Evolutionary conservation across 2,113 vertebrate genomes (phyloP), one percentile per base, ranked within the genome.

Genomic region (Phycodurus eques): DNA sequence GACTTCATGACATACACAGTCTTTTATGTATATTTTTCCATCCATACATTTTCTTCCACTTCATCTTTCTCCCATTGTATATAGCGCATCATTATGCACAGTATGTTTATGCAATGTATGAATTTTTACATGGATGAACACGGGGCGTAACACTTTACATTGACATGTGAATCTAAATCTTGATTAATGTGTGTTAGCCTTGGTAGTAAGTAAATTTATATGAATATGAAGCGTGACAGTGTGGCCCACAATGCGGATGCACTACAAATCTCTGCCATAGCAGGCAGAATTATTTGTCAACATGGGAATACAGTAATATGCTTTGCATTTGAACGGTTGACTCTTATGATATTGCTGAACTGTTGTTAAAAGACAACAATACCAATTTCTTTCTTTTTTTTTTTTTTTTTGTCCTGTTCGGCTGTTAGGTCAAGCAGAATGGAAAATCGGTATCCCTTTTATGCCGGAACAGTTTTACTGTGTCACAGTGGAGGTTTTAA

Each of bases 81-180:
- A 77, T 70, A 80, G 71, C 75, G 79, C 67, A 79, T 80, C 74
- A 81, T 84, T 83, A 85, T 90, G 77, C 57, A 74, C 54, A 47
- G 54, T 35, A 33, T 47, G 60, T 70, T 64, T 75, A 68, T 79
- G 72, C 51, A 67, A 72, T 76, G 71, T 80, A 75, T 79, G 84
- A 90, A 87, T 88, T 79, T 86, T 87, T 81, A 74, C 83, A 84
- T 70, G 74, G 57, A 71, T 80, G 77, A 85, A 59, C 56, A 59
- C 35, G 39, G 43, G 63, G 43, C 2, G 5, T 46, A 14, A 27
- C n/a, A 46, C 43, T 66, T 64, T 46, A 2, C 43, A 46, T 27
- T 46, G 22, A 46, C 12, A n/a, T 65, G n/a, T 15, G 13, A 46
- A 46, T 22, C 63, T 43, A 46, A 66, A 66, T 66, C 43, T 27